These are phyloP conservation scores for Chlamydotis undulata DNA, from an alignment of 2,113 vertebrate genomes.

Conservation along the genomic window DNA sequence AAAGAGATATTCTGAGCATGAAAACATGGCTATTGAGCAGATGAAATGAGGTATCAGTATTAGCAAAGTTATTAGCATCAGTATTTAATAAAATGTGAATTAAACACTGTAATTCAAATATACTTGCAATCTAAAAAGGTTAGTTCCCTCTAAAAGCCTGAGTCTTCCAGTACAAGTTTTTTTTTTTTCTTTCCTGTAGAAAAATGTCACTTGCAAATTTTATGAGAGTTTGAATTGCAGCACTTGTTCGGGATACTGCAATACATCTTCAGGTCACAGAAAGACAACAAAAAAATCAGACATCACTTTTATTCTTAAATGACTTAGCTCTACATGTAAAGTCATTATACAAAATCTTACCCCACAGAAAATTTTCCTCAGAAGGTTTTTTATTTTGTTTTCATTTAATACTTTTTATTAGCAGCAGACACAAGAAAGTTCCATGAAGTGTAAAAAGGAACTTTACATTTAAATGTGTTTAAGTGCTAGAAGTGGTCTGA, in stretches of 20 bases:
- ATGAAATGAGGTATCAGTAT: not conserved
- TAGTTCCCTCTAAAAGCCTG: not conserved
- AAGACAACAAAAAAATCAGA: not conserved
- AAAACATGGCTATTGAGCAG: not conserved
- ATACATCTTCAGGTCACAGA: not conserved
- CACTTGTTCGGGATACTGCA: not conserved
- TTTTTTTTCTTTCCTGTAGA: not conserved
- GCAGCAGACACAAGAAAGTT: not conserved
- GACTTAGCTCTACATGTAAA: not conserved
- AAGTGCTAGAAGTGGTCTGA: not conserved
- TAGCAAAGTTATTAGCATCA: too few relatives aligned
- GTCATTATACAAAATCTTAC: not conserved
- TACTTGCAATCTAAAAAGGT: not conserved
- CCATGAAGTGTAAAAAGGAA: not conserved
- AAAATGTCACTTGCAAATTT: constrained; percentile 18
- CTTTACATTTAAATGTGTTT: not conserved
- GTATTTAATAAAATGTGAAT: too few relatives aligned
- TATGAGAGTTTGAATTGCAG: not conserved
- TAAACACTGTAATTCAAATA: not conserved
- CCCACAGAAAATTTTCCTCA: not conserved
- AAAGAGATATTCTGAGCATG: not conserved
- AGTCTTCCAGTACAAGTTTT: not conserved
- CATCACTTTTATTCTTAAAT: not conserved
- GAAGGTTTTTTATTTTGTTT: not conserved
- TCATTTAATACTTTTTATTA: not conserved